phyloP scores from a whole-genome alignment of 2,888 invertebrate species.

The Emesis furor region DNA sequence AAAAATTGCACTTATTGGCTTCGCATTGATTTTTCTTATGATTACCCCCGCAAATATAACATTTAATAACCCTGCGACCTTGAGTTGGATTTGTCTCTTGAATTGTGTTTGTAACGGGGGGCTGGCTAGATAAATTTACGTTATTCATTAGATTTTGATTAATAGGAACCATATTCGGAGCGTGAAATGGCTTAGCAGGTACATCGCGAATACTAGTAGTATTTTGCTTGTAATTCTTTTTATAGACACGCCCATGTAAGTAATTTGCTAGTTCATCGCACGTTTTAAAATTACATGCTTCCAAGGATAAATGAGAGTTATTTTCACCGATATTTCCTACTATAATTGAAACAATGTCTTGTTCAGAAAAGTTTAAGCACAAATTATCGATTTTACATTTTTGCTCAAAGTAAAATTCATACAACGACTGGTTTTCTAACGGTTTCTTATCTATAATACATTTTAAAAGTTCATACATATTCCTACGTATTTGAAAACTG shows the following conservation, averaged over 20 bases:
- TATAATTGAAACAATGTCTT: constrained; percentile 66
- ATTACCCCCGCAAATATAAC: constrained; percentile 44
- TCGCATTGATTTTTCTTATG: constrained; percentile 44
- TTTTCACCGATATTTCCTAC: constrained; percentile 62
- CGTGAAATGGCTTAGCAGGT: too few species aligned
- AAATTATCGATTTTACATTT: constrained; percentile 64
- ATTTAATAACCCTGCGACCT: constrained; percentile 33
- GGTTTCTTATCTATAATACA: constrained; percentile 52
- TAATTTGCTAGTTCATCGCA: constrained; percentile 61
- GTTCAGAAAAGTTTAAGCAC: constrained; percentile 53
- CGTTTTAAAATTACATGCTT: constrained; percentile 59
- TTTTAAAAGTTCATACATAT: neutral
- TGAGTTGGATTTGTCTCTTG: neutral
- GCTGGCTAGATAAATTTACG: neutral
- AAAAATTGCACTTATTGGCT: constrained; percentile 36
- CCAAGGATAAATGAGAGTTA: constrained; percentile 59
- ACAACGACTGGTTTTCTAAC: constrained; percentile 60
- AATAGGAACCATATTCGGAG: too few species aligned
- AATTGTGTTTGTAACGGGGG: too few species aligned
- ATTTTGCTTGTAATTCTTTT: neutral
- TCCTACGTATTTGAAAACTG: neutral
- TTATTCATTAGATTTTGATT: neutral
- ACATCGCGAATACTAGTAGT: neutral
- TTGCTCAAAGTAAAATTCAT: constrained; percentile 70
- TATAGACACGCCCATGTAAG: constrained; percentile 44